Evolutionary conservation across 2,113 vertebrate species (phyloP).

Genomic region (Etia nguti): DNA sequence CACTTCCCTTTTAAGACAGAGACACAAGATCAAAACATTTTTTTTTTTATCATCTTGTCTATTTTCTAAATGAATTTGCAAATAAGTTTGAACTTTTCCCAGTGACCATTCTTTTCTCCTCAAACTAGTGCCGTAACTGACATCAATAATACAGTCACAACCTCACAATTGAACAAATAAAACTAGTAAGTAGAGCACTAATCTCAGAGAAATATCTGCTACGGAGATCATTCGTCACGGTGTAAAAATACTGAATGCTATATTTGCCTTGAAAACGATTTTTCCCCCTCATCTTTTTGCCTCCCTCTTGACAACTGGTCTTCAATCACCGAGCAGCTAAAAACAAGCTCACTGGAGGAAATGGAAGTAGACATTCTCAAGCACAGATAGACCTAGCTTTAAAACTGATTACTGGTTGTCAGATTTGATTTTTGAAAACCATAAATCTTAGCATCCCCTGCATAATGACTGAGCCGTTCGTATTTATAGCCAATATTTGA

Average conservation of each 20-base stretch:
- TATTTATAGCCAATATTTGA: not conserved
- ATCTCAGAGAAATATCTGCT: not conserved
- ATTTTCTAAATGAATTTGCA: not conserved
- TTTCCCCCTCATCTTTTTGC: not conserved
- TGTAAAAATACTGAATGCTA: not conserved
- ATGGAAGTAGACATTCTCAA: not conserved
- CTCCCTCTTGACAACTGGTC: not conserved
- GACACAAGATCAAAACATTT: not conserved
- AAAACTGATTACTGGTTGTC: not conserved
- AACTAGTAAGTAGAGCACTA: not conserved
- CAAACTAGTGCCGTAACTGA: not conserved
- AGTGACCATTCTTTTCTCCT: not conserved
- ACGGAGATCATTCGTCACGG: slow-evolving; percentile 1
- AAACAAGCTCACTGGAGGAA: not conserved
- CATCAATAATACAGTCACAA: not conserved
- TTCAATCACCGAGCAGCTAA: not conserved
- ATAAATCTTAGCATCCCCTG: not conserved
- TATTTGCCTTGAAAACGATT: not conserved
- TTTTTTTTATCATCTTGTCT: accelerated
- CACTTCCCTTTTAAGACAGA: not conserved
- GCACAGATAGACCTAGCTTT: not conserved
- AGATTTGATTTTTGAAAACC: slow-evolving; percentile 5
- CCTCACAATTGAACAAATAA: not conserved
- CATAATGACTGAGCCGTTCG: not conserved
- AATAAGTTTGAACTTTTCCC: not conserved